phyloP scores from a whole-genome alignment of 2,113 vertebrate species.

The Urocolius indicus region DNA sequence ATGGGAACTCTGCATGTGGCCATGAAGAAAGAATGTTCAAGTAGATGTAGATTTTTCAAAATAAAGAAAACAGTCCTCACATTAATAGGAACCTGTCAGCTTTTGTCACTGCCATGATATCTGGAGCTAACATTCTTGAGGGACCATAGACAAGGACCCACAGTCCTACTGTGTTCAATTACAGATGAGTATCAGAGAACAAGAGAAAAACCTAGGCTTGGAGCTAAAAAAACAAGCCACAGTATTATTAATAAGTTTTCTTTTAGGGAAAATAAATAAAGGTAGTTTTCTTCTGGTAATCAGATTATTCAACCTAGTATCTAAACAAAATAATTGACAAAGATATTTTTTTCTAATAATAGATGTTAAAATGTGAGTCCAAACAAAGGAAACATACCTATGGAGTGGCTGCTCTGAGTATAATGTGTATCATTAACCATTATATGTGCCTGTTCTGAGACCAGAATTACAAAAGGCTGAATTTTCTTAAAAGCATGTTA shows the following conservation, averaged over 20 bases:
- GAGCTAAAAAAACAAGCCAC: background rate
- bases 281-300: background rate
- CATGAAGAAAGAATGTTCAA: background rate
- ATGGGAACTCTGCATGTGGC: background rate
- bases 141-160: background rate
- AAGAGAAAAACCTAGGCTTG: background rate
- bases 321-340: conserved; percentile 59
- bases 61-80: background rate
- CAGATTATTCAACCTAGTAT: background rate
- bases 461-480: conserved; percentile 76
- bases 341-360: conserved; percentile 69
- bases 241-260: background rate
- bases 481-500: conserved; percentile 89
- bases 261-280: background rate
- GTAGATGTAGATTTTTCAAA: background rate
- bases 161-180: fast-evolving
- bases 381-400: conserved; percentile 65
- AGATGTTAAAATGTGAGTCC: conserved; percentile 69
- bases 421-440: conserved; percentile 73
- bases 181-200: background rate
- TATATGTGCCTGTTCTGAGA: conserved; percentile 77
- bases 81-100: background rate
- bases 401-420: conserved; percentile 27
- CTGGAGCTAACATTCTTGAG: background rate
- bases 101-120: background rate